phyloP scores from a whole-genome alignment of 1,140 invertebrate genomes.

The Eurosta solidaginis region DNA sequence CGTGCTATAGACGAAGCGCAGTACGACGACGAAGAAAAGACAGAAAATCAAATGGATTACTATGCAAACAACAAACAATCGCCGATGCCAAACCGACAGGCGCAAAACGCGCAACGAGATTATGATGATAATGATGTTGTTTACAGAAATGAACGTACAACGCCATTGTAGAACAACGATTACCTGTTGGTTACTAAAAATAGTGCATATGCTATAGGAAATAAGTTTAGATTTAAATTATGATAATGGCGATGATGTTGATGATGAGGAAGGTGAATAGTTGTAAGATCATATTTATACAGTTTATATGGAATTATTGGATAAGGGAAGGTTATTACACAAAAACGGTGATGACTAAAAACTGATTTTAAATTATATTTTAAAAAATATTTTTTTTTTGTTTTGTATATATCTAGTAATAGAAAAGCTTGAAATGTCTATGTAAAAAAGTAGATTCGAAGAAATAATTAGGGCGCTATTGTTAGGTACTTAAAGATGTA shows the following conservation, averaged over 20 bases:
- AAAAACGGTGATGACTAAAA: no score
- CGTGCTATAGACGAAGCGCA: constrained; percentile 28
- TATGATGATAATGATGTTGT: constrained; percentile 2
- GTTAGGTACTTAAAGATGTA: constrained; percentile 12
- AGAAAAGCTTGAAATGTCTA: background rate
- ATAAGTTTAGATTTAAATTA: background rate
- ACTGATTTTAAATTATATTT: background rate
- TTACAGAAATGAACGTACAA: constrained; percentile 31
- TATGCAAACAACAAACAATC: background rate
- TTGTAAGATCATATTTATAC: no score
- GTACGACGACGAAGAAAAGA: constrained; percentile 4
- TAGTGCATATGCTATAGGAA: background rate
- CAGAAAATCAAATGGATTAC: background rate
- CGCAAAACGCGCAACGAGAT: background rate
- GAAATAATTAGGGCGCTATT: background rate
- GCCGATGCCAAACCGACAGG: background rate
- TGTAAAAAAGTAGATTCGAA: background rate
- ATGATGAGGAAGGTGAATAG: no score
- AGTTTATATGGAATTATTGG: no score
- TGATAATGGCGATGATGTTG: background rate
- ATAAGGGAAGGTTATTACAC: no score
- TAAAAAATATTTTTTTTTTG: background rate
- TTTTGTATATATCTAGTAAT: background rate
- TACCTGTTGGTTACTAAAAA: background rate
- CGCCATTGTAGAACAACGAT: constrained; percentile 32